These are phyloP conservation scores for Aleiodes testaceus DNA, from an alignment of 2,888 invertebrate species.

Conservation along the genomic window DNA sequence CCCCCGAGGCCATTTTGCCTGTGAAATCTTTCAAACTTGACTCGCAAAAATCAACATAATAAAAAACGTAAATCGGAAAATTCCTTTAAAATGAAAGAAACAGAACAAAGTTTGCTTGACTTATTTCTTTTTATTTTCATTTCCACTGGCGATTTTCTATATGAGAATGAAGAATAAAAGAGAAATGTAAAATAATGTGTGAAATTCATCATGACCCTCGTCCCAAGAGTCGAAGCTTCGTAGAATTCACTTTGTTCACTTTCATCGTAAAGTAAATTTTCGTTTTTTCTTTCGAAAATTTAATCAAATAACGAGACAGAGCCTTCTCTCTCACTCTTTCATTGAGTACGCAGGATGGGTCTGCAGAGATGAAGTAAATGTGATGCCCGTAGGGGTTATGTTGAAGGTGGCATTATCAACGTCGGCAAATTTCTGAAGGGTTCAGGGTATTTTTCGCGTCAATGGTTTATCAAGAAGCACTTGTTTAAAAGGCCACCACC, in stretches of 20 bases:
- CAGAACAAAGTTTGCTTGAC: constrained; percentile 2
- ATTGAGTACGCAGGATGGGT: constrained; percentile 16
- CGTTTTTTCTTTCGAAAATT: constrained; percentile 56
- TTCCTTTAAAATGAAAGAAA: neutral
- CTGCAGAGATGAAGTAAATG: constrained; percentile 1
- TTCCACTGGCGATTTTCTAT: neutral
- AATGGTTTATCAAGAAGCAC: constrained; percentile 73
- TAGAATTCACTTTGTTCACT: constrained; percentile 31
- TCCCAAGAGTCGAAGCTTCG: constrained; percentile 19
- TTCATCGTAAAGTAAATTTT: constrained; percentile 43
- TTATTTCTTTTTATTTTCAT: neutral
- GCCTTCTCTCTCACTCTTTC: neutral
- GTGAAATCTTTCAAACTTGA: constrained; percentile 41
- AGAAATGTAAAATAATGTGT: constrained; percentile 21
- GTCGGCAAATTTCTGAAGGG: constrained; percentile 69
- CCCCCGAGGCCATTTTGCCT: constrained; percentile 39
- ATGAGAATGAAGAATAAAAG: constrained; percentile 34
- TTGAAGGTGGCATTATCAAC: constrained; percentile 45
- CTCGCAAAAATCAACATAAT: constrained; percentile 9
- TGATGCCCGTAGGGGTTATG: constrained; percentile 37
- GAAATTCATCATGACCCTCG: constrained; percentile 27
- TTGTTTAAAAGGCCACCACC: constrained; percentile 70
- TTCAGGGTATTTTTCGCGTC: constrained; percentile 66
- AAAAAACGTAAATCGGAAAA: constrained; percentile 4
- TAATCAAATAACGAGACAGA: constrained; percentile 61